Conservation (phyloP, 2,888 invertebrate species). For the Nomada fucata region DNA sequence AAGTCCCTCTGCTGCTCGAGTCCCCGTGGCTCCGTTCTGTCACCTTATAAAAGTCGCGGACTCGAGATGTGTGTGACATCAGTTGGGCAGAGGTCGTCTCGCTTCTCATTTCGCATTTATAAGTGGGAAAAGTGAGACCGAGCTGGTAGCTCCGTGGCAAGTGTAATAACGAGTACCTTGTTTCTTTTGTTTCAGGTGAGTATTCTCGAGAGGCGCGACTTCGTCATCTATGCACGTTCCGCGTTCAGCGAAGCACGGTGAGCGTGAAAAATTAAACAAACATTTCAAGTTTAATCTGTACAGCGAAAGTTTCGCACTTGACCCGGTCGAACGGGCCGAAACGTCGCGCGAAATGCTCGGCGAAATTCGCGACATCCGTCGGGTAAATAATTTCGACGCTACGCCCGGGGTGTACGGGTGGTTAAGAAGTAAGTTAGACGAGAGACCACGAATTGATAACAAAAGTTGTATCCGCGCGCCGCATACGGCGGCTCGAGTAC, state of each 20-base stretch:
- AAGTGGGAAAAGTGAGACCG: conserved; percentile 19
- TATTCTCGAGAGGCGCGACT: conserved; percentile 38
- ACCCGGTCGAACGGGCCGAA: neutral
- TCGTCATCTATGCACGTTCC: conserved; percentile 48
- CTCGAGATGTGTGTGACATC: conserved; percentile 36
- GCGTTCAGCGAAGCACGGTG: conserved; percentile 36
- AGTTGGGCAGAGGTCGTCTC: conserved; percentile 7
- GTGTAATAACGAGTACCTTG: conserved; percentile 51
- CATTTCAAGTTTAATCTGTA: conserved; percentile 33
- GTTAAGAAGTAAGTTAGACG: conserved; percentile 18
- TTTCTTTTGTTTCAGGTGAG: conserved; percentile 76
- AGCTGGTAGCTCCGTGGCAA: conserved; percentile 28
- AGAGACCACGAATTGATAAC: conserved; percentile 37
- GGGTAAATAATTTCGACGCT: conserved; percentile 38
- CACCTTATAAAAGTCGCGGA: conserved; percentile 57
- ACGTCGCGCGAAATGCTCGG: neutral
- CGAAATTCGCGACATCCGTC: neutral
- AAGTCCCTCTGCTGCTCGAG: conserved; percentile 48
- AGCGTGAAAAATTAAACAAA: conserved; percentile 29
- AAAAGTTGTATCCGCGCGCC: conserved; percentile 38
- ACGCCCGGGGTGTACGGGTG: neutral
- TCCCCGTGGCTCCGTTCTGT: conserved; percentile 50
- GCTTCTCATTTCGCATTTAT: conserved; percentile 20
- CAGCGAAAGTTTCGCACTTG: neutral
- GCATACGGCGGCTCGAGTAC: conserved; percentile 26